Evolutionary conservation across 2,888 invertebrate genomes (phyloP).

Genomic region (Ophion costatus): DNA sequence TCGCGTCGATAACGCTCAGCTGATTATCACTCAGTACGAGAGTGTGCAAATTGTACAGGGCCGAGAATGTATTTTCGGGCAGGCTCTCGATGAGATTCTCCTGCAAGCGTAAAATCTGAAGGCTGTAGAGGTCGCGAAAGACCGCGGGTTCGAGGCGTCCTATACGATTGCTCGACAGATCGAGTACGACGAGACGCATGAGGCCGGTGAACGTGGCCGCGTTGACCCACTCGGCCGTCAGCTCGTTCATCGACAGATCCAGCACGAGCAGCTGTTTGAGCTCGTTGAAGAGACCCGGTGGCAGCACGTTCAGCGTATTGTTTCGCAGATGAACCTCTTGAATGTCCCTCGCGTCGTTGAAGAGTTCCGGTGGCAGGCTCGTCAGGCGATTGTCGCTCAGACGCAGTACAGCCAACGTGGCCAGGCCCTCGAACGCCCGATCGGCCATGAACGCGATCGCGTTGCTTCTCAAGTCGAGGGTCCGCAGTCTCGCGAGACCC

Average conservation of each 20-base stretch:
- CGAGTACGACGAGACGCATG: constrained; percentile 90
- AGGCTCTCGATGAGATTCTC: constrained; percentile 91
- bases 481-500: constrained; percentile 89
- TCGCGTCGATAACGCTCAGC: constrained; percentile 90
- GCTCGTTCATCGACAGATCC: constrained; percentile 91
- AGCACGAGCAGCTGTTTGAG: constrained; percentile 90
- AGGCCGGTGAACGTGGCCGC: constrained; percentile 92
- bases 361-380: constrained; percentile 92
- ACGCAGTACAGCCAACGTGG: constrained; percentile 89
- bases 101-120: constrained; percentile 92
- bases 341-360: constrained; percentile 90
- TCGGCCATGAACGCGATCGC: constrained; percentile 91
- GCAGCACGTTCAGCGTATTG: constrained; percentile 92
- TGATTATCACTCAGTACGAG: constrained; percentile 92
- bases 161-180: constrained; percentile 91
- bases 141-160: constrained; percentile 90
- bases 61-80: constrained; percentile 91
- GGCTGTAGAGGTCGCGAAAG: constrained; percentile 91
- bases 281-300: constrained; percentile 91
- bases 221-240: constrained; percentile 93
- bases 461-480: constrained; percentile 91
- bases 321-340: constrained; percentile 93
- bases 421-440: constrained; percentile 90
- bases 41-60: constrained; percentile 91
- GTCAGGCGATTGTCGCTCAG: constrained; percentile 92